Evolutionary conservation across 2,113 vertebrate genomes (phyloP).

Genomic region (Brachypodius melanocephalos): DNA sequence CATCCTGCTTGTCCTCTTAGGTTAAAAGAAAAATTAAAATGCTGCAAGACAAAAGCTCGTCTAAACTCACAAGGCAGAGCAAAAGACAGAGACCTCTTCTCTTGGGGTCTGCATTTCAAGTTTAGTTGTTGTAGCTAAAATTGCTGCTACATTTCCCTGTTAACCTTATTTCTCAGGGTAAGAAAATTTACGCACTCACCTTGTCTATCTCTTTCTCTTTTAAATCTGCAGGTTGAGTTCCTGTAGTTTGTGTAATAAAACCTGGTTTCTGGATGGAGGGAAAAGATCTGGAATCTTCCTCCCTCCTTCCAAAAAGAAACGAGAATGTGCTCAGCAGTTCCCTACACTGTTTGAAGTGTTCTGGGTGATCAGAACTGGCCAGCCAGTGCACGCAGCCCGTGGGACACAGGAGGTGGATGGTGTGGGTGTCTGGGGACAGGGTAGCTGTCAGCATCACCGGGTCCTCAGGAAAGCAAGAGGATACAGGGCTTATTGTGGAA

Average conservation of each 20-base stretch:
- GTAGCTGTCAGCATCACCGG: not conserved
- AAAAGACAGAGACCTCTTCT: not conserved
- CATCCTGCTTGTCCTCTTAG: not conserved
- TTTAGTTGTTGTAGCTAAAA: not conserved
- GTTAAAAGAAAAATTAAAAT: not conserved
- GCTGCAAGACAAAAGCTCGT: not conserved
- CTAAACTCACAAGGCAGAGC: not conserved
- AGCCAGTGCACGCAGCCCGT: not conserved
- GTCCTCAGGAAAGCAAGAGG: not conserved
- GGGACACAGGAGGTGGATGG: not conserved
- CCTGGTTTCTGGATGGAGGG: not conserved
- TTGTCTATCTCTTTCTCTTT: not conserved
- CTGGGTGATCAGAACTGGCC: not conserved
- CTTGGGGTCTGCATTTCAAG: not conserved
- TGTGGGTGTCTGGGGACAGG: accelerated
- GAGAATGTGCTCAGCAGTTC: not conserved
- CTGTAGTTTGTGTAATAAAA: not conserved
- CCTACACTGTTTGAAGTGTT: not conserved
- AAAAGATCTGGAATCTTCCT: not conserved
- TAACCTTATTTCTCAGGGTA: too few relatives aligned
- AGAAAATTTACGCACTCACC: too few relatives aligned
- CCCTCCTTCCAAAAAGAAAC: not conserved
- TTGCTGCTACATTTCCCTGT: not conserved
- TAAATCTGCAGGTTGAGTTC: not conserved
- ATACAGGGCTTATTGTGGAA: not conserved